Conservation (phyloP, 2,113 vertebrate genomes). For the Stictonetta naevosa region DNA sequence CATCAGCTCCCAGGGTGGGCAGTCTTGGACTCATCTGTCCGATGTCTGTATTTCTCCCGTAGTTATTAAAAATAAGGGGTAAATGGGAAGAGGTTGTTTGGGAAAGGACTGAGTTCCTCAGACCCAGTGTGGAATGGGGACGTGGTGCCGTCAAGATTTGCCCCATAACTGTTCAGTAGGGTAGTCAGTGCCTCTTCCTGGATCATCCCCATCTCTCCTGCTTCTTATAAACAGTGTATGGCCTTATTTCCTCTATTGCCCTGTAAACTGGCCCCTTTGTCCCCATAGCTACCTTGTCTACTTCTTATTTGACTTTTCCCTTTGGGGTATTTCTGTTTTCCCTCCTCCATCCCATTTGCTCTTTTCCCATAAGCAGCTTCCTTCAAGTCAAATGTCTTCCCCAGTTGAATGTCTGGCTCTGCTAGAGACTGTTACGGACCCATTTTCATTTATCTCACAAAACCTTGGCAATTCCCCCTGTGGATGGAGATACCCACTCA, state of each 20-base stretch:
- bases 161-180: accelerated
- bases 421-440: not conserved
- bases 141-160: not conserved
- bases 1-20: not conserved
- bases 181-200: not conserved
- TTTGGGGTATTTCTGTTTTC: not conserved
- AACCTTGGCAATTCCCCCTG: not conserved
- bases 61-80: not conserved
- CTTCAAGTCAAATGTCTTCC: not conserved
- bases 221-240: accelerated
- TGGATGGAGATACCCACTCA: not conserved
- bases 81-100: not conserved
- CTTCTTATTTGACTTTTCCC: not conserved
- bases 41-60: not conserved
- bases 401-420: not conserved
- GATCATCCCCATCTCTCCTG: not conserved
- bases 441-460: not conserved
- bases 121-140: accelerated
- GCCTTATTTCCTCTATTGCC: not conserved
- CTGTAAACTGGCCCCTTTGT: not conserved
- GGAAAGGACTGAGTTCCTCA: not conserved
- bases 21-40: not conserved
- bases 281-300: not conserved
- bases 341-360: not conserved
- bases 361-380: not conserved